Base-by-base conservation (phyloP, 2,113 vertebrate species). In the Xiphophorus couchianus region DNA sequence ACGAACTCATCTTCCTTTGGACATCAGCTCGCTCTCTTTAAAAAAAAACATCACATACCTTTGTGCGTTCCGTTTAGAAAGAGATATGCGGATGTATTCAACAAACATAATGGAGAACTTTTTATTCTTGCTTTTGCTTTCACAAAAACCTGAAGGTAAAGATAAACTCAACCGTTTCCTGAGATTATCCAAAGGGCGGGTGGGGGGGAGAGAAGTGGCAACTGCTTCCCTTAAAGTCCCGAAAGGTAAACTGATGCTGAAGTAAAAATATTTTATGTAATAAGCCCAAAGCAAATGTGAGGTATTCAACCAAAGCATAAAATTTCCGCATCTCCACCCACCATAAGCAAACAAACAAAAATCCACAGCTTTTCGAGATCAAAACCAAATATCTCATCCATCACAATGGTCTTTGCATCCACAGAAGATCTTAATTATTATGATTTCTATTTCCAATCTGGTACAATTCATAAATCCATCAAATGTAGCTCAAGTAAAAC, bases 1-100 rank as follows among this genome's bases (percentile, higher is more conserved):
- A 37, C 10, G 2, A 11, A 78, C 80, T 75, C 60, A 31, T 64
- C 69, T 30, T 62, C 22, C 61, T 76, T 70, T 81, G 61, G 44
- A 66, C 2, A 3, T 5, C 17, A 39, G 71, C 71, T 74, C 25
- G 28, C 74, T 31, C 27, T 68, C n/a, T 63, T 80, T 5, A 64
- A 48, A 72, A 28, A 28, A 29, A 69, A 74, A 17, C 1, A 7
- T 31, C 54, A 28, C 31, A 48, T 17, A 69, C 65, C 60, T 29
- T 37, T 27, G 66, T 39, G 61, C 7, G 11, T 25, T 65, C 69
- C 48, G 3, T 31, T 7, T 64, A 0, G 10, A 29, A 77, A 61
- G n/a, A 54, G 5, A 70, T 37, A 77, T 76, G 58, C 6, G 51
- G 11, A 54, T 9, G 42, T 51, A 48, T 22, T 48, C 44, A 12